phyloP scores from a whole-genome alignment of 2,113 vertebrate species.

The Nesospiza acunhae region DNA sequence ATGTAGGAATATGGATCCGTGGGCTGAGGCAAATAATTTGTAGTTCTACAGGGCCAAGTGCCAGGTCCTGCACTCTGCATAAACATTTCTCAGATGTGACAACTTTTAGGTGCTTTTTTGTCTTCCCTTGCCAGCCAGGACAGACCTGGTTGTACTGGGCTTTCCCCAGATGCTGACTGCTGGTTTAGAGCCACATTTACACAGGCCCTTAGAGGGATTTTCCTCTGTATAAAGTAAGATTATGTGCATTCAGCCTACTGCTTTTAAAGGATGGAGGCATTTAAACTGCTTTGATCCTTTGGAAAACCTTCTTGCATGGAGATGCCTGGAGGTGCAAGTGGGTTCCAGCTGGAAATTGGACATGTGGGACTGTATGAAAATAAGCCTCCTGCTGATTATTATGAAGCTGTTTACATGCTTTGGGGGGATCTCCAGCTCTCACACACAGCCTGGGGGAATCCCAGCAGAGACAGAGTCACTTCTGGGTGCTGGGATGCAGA shows the following conservation, averaged over 20 bases:
- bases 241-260: background rate
- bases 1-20: accelerated
- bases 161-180: background rate
- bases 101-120: background rate
- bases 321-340: background rate
- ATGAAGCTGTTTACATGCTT: background rate
- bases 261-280: background rate
- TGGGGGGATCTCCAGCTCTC: background rate
- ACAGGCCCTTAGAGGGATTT: background rate
- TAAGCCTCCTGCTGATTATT: background rate
- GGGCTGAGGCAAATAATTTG: background rate
- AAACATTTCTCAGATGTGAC: background rate
- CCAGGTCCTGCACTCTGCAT: background rate
- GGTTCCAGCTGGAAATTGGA: background rate
- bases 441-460: background rate
- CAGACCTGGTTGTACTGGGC: background rate
- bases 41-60: background rate
- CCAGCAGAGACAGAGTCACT: background rate
- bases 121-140: background rate
- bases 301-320: background rate
- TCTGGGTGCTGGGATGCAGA: background rate
- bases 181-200: background rate
- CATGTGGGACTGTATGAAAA: background rate
- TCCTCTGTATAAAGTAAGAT: background rate
- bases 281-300: background rate